Percentiles rank a stretch among this genome's conserved stretches.
These are phyloP conservation scores for Mellilla xanthometata DNA, from an alignment of 2,888 invertebrate genomes.

Conservation along the genomic window DNA sequence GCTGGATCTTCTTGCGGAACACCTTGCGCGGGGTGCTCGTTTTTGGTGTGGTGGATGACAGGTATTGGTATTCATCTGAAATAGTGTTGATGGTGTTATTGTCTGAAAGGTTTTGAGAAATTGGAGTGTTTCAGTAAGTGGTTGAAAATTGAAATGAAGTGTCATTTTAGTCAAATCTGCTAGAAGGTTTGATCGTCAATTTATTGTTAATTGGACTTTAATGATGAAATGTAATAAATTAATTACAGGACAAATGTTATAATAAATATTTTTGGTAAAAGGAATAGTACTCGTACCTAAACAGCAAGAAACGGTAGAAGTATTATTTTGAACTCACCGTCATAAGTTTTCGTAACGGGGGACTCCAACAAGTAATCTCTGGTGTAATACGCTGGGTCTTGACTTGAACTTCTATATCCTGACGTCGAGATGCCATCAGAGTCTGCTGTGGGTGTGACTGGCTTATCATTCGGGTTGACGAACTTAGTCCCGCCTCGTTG, in stretches of 20 bases:
- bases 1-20: constrained; percentile 58
- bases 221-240: no score
- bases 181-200: no score
- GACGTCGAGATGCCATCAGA: constrained; percentile 50
- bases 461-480: constrained; percentile 17
- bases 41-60: constrained; percentile 64
- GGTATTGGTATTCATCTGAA: constrained; percentile 73
- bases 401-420: constrained; percentile 52
- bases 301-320: no score
- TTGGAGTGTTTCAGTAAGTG: neutral
- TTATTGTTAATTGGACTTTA: no score
- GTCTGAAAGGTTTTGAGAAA: neutral
- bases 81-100: constrained; percentile 17
- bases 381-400: constrained; percentile 67
- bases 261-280: no score
- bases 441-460: constrained; percentile 42
- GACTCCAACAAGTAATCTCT: constrained; percentile 74
- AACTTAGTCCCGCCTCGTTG: constrained; percentile 32
- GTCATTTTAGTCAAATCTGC: no score
- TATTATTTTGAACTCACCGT: constrained; percentile 52
- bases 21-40: constrained; percentile 47
- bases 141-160: neutral
- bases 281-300: no score
- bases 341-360: constrained; percentile 70
- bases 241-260: no score